Conservation (phyloP, 2,888 invertebrate species). For the Cosmia pyralina region DNA sequence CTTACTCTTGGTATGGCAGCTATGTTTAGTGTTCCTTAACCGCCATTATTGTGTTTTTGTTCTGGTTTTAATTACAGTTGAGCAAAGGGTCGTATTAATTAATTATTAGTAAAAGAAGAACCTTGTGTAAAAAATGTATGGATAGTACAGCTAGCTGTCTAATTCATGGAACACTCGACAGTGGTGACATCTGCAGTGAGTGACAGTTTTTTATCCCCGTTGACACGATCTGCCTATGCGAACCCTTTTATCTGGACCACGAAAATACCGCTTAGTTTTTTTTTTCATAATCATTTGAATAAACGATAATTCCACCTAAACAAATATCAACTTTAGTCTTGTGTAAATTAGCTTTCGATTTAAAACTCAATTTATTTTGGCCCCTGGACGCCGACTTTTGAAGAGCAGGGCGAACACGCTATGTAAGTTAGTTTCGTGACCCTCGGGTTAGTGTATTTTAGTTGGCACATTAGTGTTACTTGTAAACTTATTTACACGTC, state of each 20-base stretch:
- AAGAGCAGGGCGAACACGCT: background rate
- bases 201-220: background rate
- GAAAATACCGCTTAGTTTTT: background rate
- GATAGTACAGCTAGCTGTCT: background rate
- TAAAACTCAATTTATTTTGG: background rate
- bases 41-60: background rate
- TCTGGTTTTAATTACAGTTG: background rate
- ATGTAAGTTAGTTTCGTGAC: background rate
- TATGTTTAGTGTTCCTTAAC: background rate
- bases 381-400: background rate
- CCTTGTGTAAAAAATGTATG: background rate
- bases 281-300: background rate
- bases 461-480: constrained; percentile 18
- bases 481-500: background rate
- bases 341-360: constrained; percentile 9
- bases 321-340: background rate
- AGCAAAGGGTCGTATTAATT: background rate
- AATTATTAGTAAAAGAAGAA: background rate
- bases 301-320: background rate
- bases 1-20: background rate
- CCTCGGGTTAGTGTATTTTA: background rate
- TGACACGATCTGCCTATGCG: background rate
- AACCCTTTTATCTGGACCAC: background rate
- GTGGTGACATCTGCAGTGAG: constrained; percentile 2
- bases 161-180: constrained; percentile 6